A percentile compares a stretch with the other conserved stretches of the same genome.
Conservation (phyloP, 2,888 invertebrate genomes). For the Phaonia tiefii region DNA sequence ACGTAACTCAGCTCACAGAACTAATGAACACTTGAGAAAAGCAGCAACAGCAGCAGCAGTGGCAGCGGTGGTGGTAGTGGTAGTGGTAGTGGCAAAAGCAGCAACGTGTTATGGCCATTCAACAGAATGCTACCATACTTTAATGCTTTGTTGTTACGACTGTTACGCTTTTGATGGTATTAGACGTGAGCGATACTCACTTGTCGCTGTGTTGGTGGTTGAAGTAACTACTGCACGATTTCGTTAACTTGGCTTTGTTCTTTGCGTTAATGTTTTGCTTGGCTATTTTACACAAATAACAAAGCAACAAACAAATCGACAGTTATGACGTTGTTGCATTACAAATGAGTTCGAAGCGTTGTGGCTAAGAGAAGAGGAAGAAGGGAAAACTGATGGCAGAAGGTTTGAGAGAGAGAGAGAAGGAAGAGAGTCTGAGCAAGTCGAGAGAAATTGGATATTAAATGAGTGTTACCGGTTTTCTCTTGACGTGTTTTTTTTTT, state of each 20-base stretch:
- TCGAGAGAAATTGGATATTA: neutral
- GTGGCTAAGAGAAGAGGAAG: neutral
- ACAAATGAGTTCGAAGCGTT: slow-evolving; percentile 11
- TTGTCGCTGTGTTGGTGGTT: slow-evolving; percentile 21
- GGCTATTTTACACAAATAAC: slow-evolving; percentile 25
- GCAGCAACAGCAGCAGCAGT: neutral
- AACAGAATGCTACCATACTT: slow-evolving; percentile 15
- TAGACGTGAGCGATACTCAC: slow-evolving; percentile 8
- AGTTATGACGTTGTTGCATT: slow-evolving; percentile 34
- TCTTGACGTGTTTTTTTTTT: neutral
- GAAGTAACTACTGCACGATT: slow-evolving; percentile 29
- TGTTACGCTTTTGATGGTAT: slow-evolving; percentile 8
- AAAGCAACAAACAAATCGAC: slow-evolving; percentile 22
- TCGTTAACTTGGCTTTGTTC: slow-evolving; percentile 58
- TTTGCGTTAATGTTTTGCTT: slow-evolving; percentile 44
- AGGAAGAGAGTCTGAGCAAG: neutral
- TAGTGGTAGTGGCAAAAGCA: neutral
- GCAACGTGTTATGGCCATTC: slow-evolving; percentile 14
- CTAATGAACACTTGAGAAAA: neutral
- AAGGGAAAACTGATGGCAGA: neutral
- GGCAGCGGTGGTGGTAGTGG: slow-evolving; percentile 25
- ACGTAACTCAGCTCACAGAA: slow-evolving; percentile 25
- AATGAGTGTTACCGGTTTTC: neutral
- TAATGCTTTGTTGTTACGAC: neutral
- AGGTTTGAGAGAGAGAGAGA: neutral